Evolutionary conservation across 2,797 vertebrate genomes (phyloP).

Genomic region (Arvicola amphibius): DNA sequence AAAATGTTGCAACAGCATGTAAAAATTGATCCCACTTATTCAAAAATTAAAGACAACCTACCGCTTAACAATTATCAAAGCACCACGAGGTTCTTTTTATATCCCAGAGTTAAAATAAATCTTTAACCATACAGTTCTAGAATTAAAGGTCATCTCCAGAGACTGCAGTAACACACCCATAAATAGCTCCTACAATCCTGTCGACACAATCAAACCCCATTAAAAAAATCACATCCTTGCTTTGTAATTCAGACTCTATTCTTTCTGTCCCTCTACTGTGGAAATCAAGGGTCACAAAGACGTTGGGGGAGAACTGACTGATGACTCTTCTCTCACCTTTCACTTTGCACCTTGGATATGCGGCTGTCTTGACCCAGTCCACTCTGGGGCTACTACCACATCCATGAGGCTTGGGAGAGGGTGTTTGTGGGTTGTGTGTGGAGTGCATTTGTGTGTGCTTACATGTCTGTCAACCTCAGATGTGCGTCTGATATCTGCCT

Average conservation of each 20-base stretch:
- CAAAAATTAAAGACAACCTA: conserved; percentile 40
- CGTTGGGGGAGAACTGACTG: not conserved
- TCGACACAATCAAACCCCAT: not conserved
- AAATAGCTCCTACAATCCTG: conserved; percentile 55
- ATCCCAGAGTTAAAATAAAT: not conserved
- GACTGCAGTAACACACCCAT: not conserved
- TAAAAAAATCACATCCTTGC: not conserved
- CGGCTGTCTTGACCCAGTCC: not conserved
- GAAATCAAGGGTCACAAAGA: not conserved
- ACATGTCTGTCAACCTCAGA: not conserved
- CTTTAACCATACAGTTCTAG: conserved; percentile 18
- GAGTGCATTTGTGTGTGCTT: not conserved
- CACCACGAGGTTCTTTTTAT: conserved; percentile 57
- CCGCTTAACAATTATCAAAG: conserved; percentile 45
- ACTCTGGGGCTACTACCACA: not conserved
- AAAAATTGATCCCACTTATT: conserved; percentile 46
- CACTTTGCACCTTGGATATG: not conserved
- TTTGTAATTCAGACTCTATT: not conserved
- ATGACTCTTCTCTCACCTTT: rapidly evolving
- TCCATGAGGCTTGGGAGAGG: not conserved
- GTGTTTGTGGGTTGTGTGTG: not conserved
- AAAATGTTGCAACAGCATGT: not conserved
- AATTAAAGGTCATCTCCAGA: conserved; percentile 53
- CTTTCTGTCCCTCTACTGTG: not conserved
- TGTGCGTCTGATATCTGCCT: not conserved